A percentile compares a stretch with the other conserved stretches of the same genome.
These are phyloP conservation scores for Acrobasis suavella DNA, from an alignment of 2,888 invertebrate genomes.

Conservation along the genomic window DNA sequence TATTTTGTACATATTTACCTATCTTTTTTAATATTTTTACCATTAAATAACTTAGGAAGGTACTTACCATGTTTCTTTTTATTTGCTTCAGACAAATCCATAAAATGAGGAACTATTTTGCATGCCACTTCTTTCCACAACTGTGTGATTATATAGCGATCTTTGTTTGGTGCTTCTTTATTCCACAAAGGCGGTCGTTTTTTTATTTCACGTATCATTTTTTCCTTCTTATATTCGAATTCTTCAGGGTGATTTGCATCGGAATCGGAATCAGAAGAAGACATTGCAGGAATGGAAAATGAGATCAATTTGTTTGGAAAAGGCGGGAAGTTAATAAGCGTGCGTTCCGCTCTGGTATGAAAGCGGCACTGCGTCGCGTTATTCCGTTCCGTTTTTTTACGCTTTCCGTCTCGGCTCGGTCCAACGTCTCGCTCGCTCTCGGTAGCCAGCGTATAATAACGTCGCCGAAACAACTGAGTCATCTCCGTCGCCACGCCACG, in stretches of 20 bases:
- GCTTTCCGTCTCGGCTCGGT: background rate
- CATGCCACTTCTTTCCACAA: constrained; percentile 1
- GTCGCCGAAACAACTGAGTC: too few relatives aligned
- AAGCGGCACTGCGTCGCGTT: background rate
- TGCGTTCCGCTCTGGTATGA: background rate
- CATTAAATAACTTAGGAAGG: background rate
- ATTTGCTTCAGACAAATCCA: background rate
- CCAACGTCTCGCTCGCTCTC: background rate
- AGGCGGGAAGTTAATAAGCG: background rate
- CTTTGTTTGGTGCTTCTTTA: background rate
- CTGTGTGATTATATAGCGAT: background rate
- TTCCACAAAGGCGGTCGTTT: constrained; percentile 3
- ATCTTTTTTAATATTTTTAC: too few relatives aligned
- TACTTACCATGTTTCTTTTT: constrained; percentile 8
- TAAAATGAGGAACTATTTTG: background rate
- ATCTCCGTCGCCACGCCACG: too few relatives aligned
- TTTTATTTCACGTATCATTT: constrained; percentile 4
- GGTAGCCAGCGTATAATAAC: too few relatives aligned
- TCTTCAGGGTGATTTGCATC: constrained; percentile 1
- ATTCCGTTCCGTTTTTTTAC: background rate
- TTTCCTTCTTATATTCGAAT: constrained; percentile 1
- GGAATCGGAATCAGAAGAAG: background rate
- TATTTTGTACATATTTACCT: too few relatives aligned
- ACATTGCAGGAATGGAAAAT: background rate
- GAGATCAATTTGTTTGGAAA: background rate